Base-by-base conservation (phyloP, 1,140 invertebrate species). In the Trachymyrmex cornetzi region DNA sequence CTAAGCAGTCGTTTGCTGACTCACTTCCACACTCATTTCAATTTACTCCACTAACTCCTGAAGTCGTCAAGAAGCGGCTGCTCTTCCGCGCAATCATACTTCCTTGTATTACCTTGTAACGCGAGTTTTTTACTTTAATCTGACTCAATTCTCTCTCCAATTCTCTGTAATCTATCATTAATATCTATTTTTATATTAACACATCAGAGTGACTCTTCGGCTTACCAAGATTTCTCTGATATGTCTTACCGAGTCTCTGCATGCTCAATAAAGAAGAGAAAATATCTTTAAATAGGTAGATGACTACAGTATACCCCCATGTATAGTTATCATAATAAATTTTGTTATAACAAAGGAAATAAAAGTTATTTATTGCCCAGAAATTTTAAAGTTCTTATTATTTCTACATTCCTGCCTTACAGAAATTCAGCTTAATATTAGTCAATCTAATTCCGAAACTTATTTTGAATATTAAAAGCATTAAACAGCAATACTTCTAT, bases 21-120 rank as follows among this genome's bases (percentile, higher is more conserved):
- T 81, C 77, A 81, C 77, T 55, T 55, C 64, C 77, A 71, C 66
- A 71, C 22, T 71, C 77, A 24, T 71, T 71, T 71, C 77, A 48
- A 53, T 71, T 38, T 71, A 55, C 30, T 81, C 30, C 30, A 71
- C 48, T 71, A 71, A 71, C 14, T 71, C 64, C 12, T 66, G 11
- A 79, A 79, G 77, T 81, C 77, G 64, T 81, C 64, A 81, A 55
- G 77, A 57, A 81, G 30, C 64, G 64, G 44, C 50, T 71, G 50
- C 22, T 81, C 27, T 81, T 81, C 30, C 48, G 66, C 66, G 50
- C 66, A 38, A 71, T 55, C 48, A 71, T 38, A 71, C 48, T 69
- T 55, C 34, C 66, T 69, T 69, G 38, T 69, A 69, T 69, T 69
- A 24, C 66, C 27, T 38, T 22, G 44, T 14, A 22, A 19, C 14